Conservation (phyloP, 2,797 vertebrate genomes). For the Odontamblyopus lacepedii region DNA sequence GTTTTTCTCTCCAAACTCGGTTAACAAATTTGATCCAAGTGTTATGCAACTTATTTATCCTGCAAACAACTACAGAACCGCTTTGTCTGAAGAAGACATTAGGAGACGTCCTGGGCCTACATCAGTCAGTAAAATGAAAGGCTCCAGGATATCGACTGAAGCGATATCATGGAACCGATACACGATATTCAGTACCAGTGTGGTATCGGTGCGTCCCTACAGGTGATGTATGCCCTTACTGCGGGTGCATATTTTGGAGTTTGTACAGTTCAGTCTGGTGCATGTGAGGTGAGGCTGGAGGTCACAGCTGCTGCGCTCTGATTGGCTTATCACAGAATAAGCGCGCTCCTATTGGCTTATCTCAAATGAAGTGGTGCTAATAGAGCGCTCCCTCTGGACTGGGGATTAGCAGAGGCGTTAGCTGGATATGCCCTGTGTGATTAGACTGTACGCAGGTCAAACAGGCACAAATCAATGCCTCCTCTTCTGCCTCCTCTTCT, state of each 20-base stretch:
- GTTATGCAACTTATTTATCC: no score
- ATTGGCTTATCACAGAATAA: slow-evolving; percentile 71
- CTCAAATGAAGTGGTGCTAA: slow-evolving; percentile 71
- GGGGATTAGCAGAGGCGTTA: slow-evolving; percentile 56
- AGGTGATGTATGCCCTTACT: background rate
- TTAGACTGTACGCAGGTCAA: slow-evolving; percentile 69
- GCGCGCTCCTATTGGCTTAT: slow-evolving; percentile 63
- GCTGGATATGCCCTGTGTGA: slow-evolving; percentile 59
- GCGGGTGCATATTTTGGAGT: background rate
- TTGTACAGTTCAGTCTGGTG: slow-evolving; percentile 1
- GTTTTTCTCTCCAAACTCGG: no score
- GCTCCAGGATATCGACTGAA: no score
- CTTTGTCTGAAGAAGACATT: no score
- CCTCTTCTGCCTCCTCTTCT: background rate
- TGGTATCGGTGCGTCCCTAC: no score
- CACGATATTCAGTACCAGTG: no score
- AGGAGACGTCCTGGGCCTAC: no score
- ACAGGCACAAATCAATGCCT: slow-evolving; percentile 66
- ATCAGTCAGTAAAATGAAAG: no score
- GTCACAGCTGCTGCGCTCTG: slow-evolving; percentile 26
- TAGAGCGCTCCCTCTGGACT: slow-evolving; percentile 62
- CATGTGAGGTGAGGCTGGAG: slow-evolving; percentile 41
- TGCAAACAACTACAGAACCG: no score
- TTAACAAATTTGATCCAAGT: no score
- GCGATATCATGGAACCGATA: no score